A percentile compares a stretch with the other conserved stretches of the same genome.
Evolutionary conservation across 2,888 invertebrate genomes (phyloP).

Genomic region (Meganola albula): DNA sequence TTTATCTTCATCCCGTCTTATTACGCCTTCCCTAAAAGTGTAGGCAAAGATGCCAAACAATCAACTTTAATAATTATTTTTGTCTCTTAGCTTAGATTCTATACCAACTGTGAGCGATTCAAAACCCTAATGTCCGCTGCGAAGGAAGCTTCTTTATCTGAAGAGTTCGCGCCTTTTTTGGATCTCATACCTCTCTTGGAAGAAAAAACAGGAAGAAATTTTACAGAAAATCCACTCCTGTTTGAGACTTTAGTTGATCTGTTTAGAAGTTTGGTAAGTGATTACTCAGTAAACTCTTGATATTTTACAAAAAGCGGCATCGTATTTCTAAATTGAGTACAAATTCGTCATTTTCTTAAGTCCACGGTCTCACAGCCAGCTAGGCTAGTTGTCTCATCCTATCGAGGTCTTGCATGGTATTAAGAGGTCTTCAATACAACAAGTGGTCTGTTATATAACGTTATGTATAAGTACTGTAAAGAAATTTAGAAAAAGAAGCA

Average conservation of each 20-base stretch:
- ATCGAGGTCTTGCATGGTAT: too few species aligned
- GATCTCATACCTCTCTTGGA: slow-evolving; percentile 47
- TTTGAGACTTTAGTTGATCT: slow-evolving; percentile 57
- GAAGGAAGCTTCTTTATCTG: slow-evolving; percentile 36
- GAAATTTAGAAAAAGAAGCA: too few species aligned
- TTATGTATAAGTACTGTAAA: too few species aligned
- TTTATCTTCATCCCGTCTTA: too few species aligned
- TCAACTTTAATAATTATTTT: slow-evolving; percentile 3
- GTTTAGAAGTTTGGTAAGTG: slow-evolving; percentile 52
- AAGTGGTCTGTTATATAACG: too few species aligned
- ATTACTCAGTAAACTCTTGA: too few species aligned
- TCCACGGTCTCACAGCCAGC: too few species aligned
- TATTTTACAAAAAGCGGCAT: slow-evolving; percentile 10
- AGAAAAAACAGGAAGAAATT: slow-evolving; percentile 54
- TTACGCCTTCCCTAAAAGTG: too few species aligned
- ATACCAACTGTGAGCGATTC: slow-evolving; percentile 60
- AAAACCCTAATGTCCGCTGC: slow-evolving; percentile 44
- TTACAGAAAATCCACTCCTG: slow-evolving; percentile 52
- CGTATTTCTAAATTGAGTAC: not conserved
- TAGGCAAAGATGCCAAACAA: too few species aligned
- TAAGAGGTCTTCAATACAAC: too few species aligned
- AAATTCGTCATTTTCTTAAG: too few species aligned
- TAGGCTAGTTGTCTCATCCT: too few species aligned
- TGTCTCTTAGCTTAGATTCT: slow-evolving; percentile 57
- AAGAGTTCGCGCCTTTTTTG: slow-evolving; percentile 49